A percentile compares a stretch with the other conserved stretches of the same genome.
phyloP scores from a whole-genome alignment of 2,888 invertebrate genomes.

The Acrocyrtus sp. region DNA sequence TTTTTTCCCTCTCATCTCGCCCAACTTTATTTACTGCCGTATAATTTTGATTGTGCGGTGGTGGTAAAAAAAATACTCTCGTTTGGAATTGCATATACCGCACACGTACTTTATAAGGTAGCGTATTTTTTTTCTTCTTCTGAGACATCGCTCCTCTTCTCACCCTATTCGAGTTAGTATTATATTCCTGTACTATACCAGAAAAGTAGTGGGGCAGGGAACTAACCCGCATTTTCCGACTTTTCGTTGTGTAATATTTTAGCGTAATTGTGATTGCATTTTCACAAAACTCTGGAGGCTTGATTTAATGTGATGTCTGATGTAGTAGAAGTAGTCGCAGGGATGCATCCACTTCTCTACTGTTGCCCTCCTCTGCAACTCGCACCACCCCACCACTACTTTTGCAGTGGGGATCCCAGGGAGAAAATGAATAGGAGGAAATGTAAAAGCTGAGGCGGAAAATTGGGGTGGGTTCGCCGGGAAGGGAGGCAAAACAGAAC shows the following conservation, averaged over 20 bases:
- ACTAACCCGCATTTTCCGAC: too few relatives aligned
- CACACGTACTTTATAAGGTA: too few relatives aligned
- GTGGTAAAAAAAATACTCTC: too few relatives aligned
- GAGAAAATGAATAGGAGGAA: slow-evolving; percentile 34
- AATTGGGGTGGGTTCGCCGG: slow-evolving; percentile 42
- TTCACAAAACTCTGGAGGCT: slow-evolving; percentile 39
- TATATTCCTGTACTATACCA: too few relatives aligned
- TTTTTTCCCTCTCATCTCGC: slow-evolving; percentile 15
- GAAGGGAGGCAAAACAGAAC: slow-evolving; percentile 11
- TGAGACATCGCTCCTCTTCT: too few relatives aligned
- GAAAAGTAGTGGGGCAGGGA: too few relatives aligned
- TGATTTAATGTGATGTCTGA: slow-evolving; percentile 30
- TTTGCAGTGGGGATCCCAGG: too few relatives aligned
- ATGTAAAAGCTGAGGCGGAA: slow-evolving; percentile 46
- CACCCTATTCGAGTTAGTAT: too few relatives aligned
- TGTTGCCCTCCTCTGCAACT: slow-evolving; percentile 6
- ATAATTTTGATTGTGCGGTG: slow-evolving; percentile 43
- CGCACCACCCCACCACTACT: slow-evolving; percentile 23
- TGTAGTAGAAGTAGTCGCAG: neutral
- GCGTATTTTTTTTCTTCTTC: too few relatives aligned
- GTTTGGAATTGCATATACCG: too few relatives aligned
- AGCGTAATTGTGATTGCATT: slow-evolving; percentile 21
- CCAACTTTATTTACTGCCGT: slow-evolving; percentile 44
- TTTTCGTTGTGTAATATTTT: slow-evolving; percentile 15
- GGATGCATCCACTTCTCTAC: too few relatives aligned